A percentile compares a stretch with the other conserved stretches of the same genome.
Conservation (phyloP, 2,797 vertebrate species). For the Tarsius wallacei region DNA sequence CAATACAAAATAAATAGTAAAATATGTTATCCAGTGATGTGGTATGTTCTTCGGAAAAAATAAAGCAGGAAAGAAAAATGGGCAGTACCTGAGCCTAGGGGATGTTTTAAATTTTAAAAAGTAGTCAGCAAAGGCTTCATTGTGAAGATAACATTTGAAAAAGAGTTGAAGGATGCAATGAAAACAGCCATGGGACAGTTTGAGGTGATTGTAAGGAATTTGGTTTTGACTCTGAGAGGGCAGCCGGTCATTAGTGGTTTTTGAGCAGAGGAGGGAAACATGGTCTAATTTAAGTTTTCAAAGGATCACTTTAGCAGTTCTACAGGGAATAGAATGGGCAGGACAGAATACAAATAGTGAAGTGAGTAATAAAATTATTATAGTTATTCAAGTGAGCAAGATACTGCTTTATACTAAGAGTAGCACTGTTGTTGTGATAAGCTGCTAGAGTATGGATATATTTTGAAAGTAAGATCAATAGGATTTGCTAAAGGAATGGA, state of each 20-base stretch:
- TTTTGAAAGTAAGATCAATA: neutral
- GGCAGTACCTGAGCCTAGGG: neutral
- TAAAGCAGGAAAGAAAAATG: neutral
- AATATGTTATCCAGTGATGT: neutral
- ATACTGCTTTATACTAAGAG: neutral
- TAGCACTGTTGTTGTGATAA: neutral
- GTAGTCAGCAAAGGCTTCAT: neutral
- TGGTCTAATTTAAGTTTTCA: neutral
- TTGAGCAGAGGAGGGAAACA: neutral
- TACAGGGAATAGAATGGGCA: neutral
- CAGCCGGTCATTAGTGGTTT: neutral
- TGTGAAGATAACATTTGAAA: constrained; percentile 1
- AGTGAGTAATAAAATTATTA: neutral
- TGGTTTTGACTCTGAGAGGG: constrained; percentile 9
- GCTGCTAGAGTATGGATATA: neutral
- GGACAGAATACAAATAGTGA: neutral
- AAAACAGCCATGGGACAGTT: neutral
- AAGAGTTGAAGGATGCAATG: neutral
- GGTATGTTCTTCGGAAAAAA: neutral
- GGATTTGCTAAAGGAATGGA: neutral
- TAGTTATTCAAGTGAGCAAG: neutral
- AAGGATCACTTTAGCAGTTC: neutral
- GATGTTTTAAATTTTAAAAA: constrained; percentile 48
- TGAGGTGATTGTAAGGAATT: neutral
- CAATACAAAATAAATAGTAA: neutral